Conservation (phyloP, 2,888 invertebrate species). For the Drosophila flavopinicola region DNA sequence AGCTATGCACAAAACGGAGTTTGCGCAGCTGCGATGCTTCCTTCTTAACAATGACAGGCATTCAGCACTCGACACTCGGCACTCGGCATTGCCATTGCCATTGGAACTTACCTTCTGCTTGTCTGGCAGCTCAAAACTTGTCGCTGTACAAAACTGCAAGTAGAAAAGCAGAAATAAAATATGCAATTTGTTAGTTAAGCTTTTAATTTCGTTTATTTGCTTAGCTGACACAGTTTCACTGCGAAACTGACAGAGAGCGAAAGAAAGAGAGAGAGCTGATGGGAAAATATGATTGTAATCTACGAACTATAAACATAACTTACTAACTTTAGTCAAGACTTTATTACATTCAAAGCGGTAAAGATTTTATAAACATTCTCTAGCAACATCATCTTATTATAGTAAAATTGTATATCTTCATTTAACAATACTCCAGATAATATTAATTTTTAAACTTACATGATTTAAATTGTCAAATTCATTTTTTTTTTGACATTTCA, state of each 20-base stretch:
- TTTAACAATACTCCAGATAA: too few relatives aligned
- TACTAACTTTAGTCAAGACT: too few relatives aligned
- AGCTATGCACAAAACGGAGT: conserved; percentile 5
- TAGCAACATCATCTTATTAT: too few relatives aligned
- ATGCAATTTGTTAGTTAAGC: conserved; percentile 24
- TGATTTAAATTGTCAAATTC: too few relatives aligned
- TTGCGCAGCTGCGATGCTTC: neutral
- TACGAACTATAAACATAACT: too few relatives aligned
- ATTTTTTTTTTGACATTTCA: too few relatives aligned
- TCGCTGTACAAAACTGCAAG: conserved; percentile 32
- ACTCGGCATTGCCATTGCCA: neutral
- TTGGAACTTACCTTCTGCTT: conserved; percentile 44
- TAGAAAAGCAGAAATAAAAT: conserved; percentile 9
- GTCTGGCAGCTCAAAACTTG: conserved; percentile 28
- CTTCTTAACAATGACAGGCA: neutral
- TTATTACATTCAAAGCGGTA: too few relatives aligned
- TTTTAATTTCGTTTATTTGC: neutral
- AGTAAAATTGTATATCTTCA: too few relatives aligned
- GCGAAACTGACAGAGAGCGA: neutral
- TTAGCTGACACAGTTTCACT: neutral
- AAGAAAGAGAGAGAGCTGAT: neutral
- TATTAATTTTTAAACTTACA: too few relatives aligned
- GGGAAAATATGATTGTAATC: too few relatives aligned
- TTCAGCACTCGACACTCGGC: too few relatives aligned
- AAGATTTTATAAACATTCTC: too few relatives aligned